Percentiles rank a stretch among this genome's conserved stretches.
phyloP scores from a whole-genome alignment of 1,140 invertebrate species.

The Popillia japonica region DNA sequence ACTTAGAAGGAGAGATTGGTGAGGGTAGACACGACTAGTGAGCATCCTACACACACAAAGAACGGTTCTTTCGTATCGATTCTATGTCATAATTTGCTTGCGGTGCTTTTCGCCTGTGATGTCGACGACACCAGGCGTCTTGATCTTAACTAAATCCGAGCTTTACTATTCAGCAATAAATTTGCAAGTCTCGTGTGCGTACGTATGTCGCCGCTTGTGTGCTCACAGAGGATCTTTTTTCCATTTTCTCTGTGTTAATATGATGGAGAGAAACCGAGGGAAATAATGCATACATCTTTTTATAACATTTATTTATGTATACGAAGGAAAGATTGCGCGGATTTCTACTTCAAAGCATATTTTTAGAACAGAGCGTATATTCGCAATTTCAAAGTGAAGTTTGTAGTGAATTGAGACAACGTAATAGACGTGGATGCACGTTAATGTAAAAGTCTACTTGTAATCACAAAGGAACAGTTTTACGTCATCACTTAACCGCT shows the following conservation, averaged over 20 bases:
- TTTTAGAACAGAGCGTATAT: neutral
- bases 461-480: too few species aligned
- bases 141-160: neutral
- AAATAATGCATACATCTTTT: neutral
- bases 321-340: too few species aligned
- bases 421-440: too few species aligned
- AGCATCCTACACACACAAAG: too few species aligned
- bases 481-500: too few species aligned
- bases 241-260: neutral
- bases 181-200: conserved; percentile 19
- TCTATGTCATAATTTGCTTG: conserved; percentile 23
- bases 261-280: neutral
- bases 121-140: neutral
- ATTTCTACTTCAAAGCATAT: neutral
- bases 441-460: too few species aligned
- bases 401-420: too few species aligned
- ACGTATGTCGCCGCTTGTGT: neutral
- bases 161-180: conserved; percentile 1
- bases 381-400: too few species aligned
- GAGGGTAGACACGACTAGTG: neutral
- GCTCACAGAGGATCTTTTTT: neutral
- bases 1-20: neutral
- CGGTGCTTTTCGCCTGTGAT: neutral
- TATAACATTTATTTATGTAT: neutral
- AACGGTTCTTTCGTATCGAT: neutral